Conservation (phyloP, 2,113 vertebrate genomes). For the Calyptomena viridis region DNA sequence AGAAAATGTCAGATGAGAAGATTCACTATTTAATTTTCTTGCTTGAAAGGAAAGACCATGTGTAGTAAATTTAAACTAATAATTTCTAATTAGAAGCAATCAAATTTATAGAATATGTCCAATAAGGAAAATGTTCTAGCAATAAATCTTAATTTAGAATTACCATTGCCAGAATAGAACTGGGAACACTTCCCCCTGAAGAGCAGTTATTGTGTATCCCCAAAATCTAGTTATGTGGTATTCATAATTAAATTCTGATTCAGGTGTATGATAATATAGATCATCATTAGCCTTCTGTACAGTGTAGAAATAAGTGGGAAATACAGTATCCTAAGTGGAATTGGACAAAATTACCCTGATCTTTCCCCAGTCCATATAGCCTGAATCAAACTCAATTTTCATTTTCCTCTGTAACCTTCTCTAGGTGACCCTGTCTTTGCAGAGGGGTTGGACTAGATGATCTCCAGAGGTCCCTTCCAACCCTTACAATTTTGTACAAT, state of each 20-base stretch:
- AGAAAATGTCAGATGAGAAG: conserved; percentile 56
- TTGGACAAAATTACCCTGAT: not conserved
- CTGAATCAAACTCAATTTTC: not conserved
- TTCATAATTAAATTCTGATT: conserved; percentile 43
- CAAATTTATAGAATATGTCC: conserved; percentile 44
- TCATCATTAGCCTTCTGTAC: not conserved
- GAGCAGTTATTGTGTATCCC: not conserved
- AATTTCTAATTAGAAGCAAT: conserved; percentile 75
- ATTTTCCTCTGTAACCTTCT: not conserved
- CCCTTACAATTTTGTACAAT: too few relatives aligned
- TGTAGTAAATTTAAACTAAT: conserved; percentile 65
- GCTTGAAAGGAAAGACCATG: conserved; percentile 51
- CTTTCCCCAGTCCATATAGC: not conserved
- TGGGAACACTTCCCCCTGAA: not conserved
- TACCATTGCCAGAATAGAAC: not conserved
- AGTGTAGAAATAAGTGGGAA: not conserved
- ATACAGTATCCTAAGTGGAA: not conserved
- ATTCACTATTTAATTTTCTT: conserved; percentile 70
- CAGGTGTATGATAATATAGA: not conserved
- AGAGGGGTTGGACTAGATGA: not conserved
- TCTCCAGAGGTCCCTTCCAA: not conserved
- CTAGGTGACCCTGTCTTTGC: not conserved
- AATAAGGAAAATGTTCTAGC: conserved; percentile 50
- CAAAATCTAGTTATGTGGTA: not conserved
- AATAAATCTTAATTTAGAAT: conserved; percentile 24